Evolutionary conservation across 2,888 invertebrate species (phyloP).

Genomic region (Plebejus melissa): DNA sequence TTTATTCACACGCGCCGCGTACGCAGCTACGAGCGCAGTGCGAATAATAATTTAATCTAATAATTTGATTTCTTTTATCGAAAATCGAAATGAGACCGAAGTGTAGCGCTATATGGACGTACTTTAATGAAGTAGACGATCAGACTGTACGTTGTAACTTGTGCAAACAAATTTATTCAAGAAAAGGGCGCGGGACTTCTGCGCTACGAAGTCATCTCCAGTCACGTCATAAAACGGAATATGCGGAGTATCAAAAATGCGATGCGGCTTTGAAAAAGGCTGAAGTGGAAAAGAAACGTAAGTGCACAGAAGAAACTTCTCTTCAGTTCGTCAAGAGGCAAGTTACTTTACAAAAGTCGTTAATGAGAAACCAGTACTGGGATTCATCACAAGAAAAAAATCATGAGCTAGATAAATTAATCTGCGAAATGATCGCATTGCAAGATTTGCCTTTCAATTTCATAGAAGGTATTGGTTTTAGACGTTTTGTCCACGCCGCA

Average conservation of each 20-base stretch:
- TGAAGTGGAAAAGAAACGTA: conserved; percentile 23
- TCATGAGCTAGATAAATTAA: background rate
- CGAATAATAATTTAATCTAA: background rate
- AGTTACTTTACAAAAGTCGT: background rate
- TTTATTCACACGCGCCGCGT: background rate
- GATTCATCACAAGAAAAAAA: background rate
- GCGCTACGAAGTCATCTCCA: conserved; percentile 29
- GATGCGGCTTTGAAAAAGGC: background rate
- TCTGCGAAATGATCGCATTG: background rate
- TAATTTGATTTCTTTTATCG: background rate
- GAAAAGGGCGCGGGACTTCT: conserved; percentile 26
- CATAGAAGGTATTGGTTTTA: background rate
- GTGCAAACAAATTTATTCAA: conserved; percentile 23
- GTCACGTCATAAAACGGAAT: conserved; percentile 31
- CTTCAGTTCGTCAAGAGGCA: background rate
- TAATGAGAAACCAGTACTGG: background rate
- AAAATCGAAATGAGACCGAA: background rate
- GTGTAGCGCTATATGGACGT: background rate
- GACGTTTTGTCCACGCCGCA: background rate
- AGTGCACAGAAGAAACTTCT: conserved; percentile 28
- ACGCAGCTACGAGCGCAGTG: background rate
- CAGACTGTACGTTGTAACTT: conserved; percentile 30
- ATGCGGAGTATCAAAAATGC: conserved; percentile 4
- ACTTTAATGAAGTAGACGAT: conserved; percentile 18
- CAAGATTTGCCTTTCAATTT: background rate